Evolutionary conservation across 2,113 vertebrate genomes (phyloP).

Genomic region (Barbus barbus): DNA sequence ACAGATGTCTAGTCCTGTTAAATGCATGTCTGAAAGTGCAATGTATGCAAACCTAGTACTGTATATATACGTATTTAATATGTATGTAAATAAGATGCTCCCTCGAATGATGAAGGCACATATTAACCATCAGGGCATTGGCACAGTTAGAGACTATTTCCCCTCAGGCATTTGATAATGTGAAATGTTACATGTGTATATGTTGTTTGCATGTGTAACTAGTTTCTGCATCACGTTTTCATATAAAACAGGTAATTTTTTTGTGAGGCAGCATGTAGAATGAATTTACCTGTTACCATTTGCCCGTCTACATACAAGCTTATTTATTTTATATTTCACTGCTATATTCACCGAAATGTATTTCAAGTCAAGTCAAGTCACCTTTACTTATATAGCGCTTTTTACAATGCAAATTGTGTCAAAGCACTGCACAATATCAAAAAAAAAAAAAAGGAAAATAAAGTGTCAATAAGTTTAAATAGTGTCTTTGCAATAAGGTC

Average conservation of each 20-base stretch:
- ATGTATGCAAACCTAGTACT: not conserved
- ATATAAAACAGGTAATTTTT: constrained; percentile 16
- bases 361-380: no score
- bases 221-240: constrained; percentile 19
- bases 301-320: not conserved
- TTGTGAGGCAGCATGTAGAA: constrained; percentile 48
- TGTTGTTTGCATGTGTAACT: not conserved
- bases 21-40: constrained; percentile 39
- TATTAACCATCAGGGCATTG: constrained; percentile 57
- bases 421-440: no score
- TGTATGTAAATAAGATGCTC: constrained; percentile 70
- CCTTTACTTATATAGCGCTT: no score
- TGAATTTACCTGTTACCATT: constrained; percentile 52
- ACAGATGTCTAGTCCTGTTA: constrained; percentile 58
- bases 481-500: no score
- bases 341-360: not conserved
- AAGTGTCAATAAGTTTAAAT: no score
- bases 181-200: constrained; percentile 13
- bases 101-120: constrained; percentile 56
- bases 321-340: constrained; percentile 5
- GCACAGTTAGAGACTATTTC: constrained; percentile 35
- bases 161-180: constrained; percentile 56
- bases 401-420: no score
- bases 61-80: constrained; percentile 64
- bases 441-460: no score